Conservation (phyloP, 2,797 vertebrate genomes). For the Anolis apletophallus region DNA sequence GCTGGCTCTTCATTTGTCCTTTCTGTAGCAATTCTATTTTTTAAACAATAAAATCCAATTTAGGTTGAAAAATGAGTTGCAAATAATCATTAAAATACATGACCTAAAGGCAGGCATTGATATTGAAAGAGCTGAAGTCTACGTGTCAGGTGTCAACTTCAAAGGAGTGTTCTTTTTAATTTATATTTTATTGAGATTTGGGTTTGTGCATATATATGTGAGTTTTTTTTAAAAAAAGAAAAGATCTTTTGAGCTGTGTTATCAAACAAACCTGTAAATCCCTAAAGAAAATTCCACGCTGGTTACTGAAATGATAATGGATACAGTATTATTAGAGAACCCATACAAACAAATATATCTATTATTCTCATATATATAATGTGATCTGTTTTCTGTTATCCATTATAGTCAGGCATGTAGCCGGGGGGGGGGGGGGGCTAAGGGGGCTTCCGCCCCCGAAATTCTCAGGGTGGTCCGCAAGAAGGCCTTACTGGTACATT, state of each 20-base stretch:
- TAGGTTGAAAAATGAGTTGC: not conserved
- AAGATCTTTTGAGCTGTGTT: constrained; percentile 40
- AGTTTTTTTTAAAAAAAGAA: constrained; percentile 33
- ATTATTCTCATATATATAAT: constrained; percentile 11
- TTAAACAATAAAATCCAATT: not conserved
- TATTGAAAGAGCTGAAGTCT: constrained; percentile 35
- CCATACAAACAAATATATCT: constrained; percentile 36
- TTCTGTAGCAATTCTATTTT: not conserved
- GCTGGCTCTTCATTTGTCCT: rapidly evolving
- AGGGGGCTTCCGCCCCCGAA: no score
- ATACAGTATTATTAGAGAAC: constrained; percentile 17
- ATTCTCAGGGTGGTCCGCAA: no score
- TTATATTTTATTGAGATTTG: constrained; percentile 14
- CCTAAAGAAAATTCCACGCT: constrained; percentile 20
- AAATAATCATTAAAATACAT: not conserved
- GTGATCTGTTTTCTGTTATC: not conserved
- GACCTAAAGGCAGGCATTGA: constrained; percentile 35
- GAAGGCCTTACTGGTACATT: no score
- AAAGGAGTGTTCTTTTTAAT: constrained; percentile 2
- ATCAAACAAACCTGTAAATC: constrained; percentile 28
- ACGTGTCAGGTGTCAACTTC: not conserved
- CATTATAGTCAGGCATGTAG: no score
- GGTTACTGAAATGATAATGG: constrained; percentile 30
- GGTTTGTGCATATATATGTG: constrained; percentile 4
- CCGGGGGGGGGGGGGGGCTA: no score